These are phyloP conservation scores for Orientallactaga sibirica DNA, from an alignment of 2,797 vertebrate species.

Conservation along the genomic window DNA sequence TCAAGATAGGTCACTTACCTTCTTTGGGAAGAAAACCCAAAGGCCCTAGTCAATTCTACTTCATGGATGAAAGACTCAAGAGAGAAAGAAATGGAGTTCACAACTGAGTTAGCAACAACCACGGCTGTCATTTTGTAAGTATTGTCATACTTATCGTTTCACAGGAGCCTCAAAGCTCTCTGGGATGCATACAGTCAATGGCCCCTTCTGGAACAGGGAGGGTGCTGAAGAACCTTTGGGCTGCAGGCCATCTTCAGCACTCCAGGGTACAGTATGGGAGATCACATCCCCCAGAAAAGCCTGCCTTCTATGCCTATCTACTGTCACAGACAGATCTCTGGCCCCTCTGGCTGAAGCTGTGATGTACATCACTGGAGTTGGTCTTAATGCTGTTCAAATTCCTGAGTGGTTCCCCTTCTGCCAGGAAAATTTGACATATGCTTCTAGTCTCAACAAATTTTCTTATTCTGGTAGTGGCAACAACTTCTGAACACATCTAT, in stretches of 20 bases:
- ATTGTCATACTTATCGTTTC: neutral
- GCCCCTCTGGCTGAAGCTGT: neutral
- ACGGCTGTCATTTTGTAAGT: neutral
- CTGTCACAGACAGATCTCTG: neutral
- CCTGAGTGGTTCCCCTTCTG: too few relatives aligned
- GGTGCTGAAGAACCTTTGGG: neutral
- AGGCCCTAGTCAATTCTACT: neutral
- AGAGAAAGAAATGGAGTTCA: neutral
- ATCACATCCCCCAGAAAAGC: neutral
- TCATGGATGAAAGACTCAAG: neutral
- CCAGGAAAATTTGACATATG: too few relatives aligned
- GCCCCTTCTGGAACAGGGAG: neutral
- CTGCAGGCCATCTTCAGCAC: too few relatives aligned
- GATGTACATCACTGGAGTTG: too few relatives aligned
- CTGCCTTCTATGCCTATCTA: neutral
- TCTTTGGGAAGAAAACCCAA: neutral
- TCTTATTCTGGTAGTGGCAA: too few relatives aligned
- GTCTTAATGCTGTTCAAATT: too few relatives aligned
- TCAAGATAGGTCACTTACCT: neutral
- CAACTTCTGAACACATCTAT: too few relatives aligned
- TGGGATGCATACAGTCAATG: neutral
- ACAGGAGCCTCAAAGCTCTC: neutral
- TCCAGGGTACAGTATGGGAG: neutral
- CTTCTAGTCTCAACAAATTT: too few relatives aligned
- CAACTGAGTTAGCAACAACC: neutral